Percentiles rank a stretch among this genome's conserved stretches.
Evolutionary conservation across 2,888 invertebrate genomes (phyloP).

Genomic region (Ormyrus labotus): DNA sequence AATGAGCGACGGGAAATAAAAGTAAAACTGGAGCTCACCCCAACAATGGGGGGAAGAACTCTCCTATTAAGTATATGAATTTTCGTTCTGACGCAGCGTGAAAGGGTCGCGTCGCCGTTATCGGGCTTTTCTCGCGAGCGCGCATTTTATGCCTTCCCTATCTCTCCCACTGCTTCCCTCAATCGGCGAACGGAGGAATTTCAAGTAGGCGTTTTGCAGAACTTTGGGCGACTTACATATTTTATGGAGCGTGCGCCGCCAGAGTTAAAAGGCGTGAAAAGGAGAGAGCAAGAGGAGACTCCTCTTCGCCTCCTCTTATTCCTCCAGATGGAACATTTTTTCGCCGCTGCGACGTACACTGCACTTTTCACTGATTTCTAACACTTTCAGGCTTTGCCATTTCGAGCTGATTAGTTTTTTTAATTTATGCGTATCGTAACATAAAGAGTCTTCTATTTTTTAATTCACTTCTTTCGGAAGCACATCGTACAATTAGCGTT

Average conservation of each 20-base stretch:
- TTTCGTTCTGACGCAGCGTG: constrained; percentile 45
- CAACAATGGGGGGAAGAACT: constrained; percentile 30
- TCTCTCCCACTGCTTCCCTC: constrained; percentile 5
- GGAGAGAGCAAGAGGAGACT: not conserved
- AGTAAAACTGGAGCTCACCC: constrained; percentile 30
- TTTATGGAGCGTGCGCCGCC: constrained; percentile 57
- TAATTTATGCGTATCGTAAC: too few relatives aligned
- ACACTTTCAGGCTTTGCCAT: not conserved
- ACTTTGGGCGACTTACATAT: constrained; percentile 62
- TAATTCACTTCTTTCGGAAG: not conserved
- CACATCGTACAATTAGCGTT: constrained; percentile 2
- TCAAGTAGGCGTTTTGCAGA: constrained; percentile 60
- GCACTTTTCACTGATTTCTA: constrained; percentile 38
- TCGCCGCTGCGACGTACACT: constrained; percentile 12
- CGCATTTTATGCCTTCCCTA: constrained; percentile 22
- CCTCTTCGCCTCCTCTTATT: not conserved
- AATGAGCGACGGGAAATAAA: constrained; percentile 44
- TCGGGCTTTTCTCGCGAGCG: constrained; percentile 36
- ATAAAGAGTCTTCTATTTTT: too few relatives aligned
- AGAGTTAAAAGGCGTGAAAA: too few relatives aligned
- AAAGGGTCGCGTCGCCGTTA: constrained; percentile 31
- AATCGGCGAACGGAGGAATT: constrained; percentile 57
- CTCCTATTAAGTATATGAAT: constrained; percentile 54
- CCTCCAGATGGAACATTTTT: constrained; percentile 19
- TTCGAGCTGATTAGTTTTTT: too few relatives aligned